Evolutionary conservation across 2,113 vertebrate genomes (phyloP), one percentile per base, ranked within the genome.

Genomic region (western clawed frog (Xenopus tropicalis)): DNA sequence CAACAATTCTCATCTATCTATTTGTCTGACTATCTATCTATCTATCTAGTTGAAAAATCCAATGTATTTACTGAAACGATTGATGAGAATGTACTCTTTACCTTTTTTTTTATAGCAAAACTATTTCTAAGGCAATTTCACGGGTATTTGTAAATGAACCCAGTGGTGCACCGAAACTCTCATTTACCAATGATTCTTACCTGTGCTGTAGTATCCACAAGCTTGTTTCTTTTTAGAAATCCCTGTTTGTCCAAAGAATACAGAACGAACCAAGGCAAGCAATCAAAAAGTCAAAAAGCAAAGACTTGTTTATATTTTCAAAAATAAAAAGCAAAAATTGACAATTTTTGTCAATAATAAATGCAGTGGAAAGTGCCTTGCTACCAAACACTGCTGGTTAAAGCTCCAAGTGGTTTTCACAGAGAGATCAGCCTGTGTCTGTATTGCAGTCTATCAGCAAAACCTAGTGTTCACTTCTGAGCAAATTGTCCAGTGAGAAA

Each of bases 401-500:
- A 63, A 76, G 61, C 66, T 69, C 73, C 73, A 75, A 69, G 44
- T 54, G 44, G 72, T 42, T 69, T 69, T 69, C 44, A 74, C 14
- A 69, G 42, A 69, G 66, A 61, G 57, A 19, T 75, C 58, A 69
- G 73, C 37, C 48, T 76, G 58, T 76, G 66, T 76, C 58, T 76
- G 73, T 22, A 69, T 69, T 76, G 73, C 69, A 76, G 66, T 63
- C 66, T 66, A 76, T 76, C 73, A 76, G 73, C 73, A 76, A 69
- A 69, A 69, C 72, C 72, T 61, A 68, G 66, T 62, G 72, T 42
- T 74, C 66, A 74, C 25, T 65, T 44, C 62, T 44, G 42, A 65
- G 62, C 62, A 65, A 65, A 44, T 44, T 44, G 42, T 21, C 56
- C 72, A 74, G 44, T 69, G 44, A 68, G 48, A 51, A 68, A 43